Percentiles rank a stretch among this genome's conserved stretches.
phyloP scores from a whole-genome alignment of 2,797 vertebrate genomes.

The Hoplostethus mediterraneus region DNA sequence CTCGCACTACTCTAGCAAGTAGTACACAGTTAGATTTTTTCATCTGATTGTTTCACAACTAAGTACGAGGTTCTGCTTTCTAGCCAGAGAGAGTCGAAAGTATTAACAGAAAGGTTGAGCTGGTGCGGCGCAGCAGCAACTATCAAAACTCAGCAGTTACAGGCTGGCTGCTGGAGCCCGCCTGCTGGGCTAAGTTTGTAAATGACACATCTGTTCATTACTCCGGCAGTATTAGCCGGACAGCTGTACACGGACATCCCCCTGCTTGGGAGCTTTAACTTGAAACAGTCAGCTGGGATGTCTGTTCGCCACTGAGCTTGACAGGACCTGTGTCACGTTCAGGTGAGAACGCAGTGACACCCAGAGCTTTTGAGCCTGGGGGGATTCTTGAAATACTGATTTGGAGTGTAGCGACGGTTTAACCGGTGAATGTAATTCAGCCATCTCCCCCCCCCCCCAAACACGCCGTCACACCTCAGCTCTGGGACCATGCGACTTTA shows the following conservation, averaged over 20 bases:
- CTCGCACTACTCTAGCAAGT: neutral
- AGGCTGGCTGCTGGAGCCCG: slow-evolving; percentile 37
- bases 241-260: slow-evolving; percentile 56
- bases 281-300: slow-evolving; percentile 43
- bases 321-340: slow-evolving; percentile 21
- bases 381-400: slow-evolving; percentile 15
- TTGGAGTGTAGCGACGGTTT: neutral
- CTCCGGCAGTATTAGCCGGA: slow-evolving; percentile 53
- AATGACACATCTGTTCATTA: slow-evolving; percentile 65
- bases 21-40: too few species aligned
- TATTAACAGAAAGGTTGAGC: slow-evolving; percentile 9
- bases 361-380: neutral
- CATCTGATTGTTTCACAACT: too few species aligned
- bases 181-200: slow-evolving; percentile 47
- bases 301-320: slow-evolving; percentile 35
- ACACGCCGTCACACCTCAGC: neutral
- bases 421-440: neutral
- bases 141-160: slow-evolving; percentile 23
- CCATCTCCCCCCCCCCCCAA: too few species aligned
- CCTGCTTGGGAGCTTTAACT: slow-evolving; percentile 46
- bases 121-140: slow-evolving; percentile 15
- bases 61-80: neutral
- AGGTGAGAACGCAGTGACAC: slow-evolving; percentile 5
- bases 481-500: neutral
- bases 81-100: neutral